Evolutionary conservation across 2,113 vertebrate genomes (phyloP), one percentile per base, ranked within the genome.

Genomic region (Eclectus roratus): DNA sequence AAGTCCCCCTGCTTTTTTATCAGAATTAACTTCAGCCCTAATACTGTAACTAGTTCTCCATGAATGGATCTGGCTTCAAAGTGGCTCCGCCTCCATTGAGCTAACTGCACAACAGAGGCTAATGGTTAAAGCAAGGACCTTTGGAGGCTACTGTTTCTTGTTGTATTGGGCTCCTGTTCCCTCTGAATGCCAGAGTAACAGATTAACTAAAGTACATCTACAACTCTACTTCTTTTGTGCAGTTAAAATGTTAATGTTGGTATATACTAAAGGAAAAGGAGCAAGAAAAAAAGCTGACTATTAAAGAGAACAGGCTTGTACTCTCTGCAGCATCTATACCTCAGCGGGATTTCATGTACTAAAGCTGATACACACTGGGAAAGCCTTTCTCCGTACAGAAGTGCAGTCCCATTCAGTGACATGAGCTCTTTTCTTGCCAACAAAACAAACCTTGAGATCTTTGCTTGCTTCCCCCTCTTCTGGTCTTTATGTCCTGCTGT

Each of bases 401-500:
- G 95, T 81, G 70, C 92, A 82, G 92, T 81, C 95, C 90, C 92
- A 92, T 93, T 96, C 97, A 95, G 82, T 39, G 87, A 96, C 97
- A 95, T 9, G 13, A 83, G 95, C 71, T 92, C 96, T 96, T 92
- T 96, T 93, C 94, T 69, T 27, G 69, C 58, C 85, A 94, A 97
- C 92, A 96, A 97, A 97, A 97, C 63, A 91, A 77, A 93, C 78
- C 88, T 95, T 96, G 81, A 97, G 95, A 96, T 96, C 96, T 93
- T 96, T 94, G 91, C 95, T 94, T 96, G 96, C 94, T 92, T 90
- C 49, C 65, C 94, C 73, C 93, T 91, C 69, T 95, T 93, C 80
- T 85, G 87, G 73, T 95, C 83, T 88, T 85, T 96, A 50, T 83
- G 66, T 88, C 97, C 96, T 92, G 96, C 95, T 96, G 96, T 93